phyloP scores from a whole-genome alignment of 2,888 invertebrate genomes.

The Zaprionus obscuricornis region DNA sequence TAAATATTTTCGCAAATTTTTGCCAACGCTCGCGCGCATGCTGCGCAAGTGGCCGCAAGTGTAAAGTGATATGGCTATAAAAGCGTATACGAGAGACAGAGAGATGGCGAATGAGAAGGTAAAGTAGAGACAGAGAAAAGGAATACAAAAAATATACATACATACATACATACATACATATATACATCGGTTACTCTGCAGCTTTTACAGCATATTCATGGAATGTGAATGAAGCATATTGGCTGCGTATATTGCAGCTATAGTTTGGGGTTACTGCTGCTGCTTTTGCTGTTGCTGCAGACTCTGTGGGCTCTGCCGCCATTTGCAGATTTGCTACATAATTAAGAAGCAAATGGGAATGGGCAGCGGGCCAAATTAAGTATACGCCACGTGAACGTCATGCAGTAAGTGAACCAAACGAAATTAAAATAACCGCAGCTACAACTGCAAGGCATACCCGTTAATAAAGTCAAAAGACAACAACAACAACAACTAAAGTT shows the following conservation, averaged over 20 bases:
- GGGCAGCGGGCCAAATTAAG: slow-evolving; percentile 47
- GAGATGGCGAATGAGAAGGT: not conserved
- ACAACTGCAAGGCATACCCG: slow-evolving; percentile 11
- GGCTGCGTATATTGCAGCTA: slow-evolving; percentile 1
- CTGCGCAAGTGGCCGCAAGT: slow-evolving; percentile 27
- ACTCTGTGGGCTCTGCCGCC: slow-evolving; percentile 5
- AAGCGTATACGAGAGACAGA: not conserved
- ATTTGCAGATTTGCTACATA: slow-evolving; percentile 50
- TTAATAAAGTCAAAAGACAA: slow-evolving; percentile 37
- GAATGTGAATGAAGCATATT: slow-evolving; percentile 30
- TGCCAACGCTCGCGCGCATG: slow-evolving; percentile 12
- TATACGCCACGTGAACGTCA: slow-evolving; percentile 42
- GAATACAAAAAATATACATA: slow-evolving; percentile 1
- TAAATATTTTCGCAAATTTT: slow-evolving; percentile 49
- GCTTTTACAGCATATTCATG: slow-evolving; percentile 34
- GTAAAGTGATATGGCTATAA: slow-evolving; percentile 29
- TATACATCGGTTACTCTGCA: slow-evolving; percentile 7
- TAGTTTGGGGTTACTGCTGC: no score
- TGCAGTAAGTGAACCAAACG: slow-evolving; percentile 17
- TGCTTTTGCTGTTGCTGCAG: no score
- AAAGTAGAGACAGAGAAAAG: not conserved
- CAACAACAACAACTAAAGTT: not conserved
- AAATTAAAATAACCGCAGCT: slow-evolving; percentile 33
- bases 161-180: no score
- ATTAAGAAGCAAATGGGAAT: slow-evolving; percentile 51